phyloP scores from a whole-genome alignment of 2,888 invertebrate genomes.

The Rhyacophila evoluta region DNA sequence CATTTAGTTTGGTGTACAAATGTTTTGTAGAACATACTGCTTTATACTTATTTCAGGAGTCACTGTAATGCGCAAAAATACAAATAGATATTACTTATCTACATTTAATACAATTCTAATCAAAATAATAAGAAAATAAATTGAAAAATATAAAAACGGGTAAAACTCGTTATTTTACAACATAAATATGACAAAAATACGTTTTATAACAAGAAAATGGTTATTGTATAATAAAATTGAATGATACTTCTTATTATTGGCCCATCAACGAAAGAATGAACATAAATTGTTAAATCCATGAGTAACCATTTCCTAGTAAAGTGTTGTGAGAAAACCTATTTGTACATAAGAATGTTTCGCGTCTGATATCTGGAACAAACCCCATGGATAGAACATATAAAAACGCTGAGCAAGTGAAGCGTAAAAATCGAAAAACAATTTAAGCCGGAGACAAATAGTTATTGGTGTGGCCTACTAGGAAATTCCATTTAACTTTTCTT shows the following conservation, averaged over 20 bases:
- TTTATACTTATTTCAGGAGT: no score
- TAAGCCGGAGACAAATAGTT: slow-evolving; percentile 25
- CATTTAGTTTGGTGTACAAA: no score
- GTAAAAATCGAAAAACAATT: slow-evolving; percentile 6
- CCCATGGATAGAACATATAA: neutral
- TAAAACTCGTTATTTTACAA: neutral
- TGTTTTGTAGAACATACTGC: no score
- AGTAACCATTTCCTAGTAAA: neutral
- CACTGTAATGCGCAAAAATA: no score
- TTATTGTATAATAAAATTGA: no score
- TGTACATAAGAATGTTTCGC: neutral
- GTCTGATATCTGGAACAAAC: slow-evolving; percentile 9
- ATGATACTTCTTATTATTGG: neutral
- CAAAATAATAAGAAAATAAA: no score
- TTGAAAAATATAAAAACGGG: neutral
- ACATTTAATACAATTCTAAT: neutral
- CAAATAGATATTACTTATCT: no score
- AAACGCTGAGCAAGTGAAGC: neutral
- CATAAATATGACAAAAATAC: neutral
- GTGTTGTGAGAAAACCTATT: neutral
- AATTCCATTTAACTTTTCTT: slow-evolving; percentile 29
- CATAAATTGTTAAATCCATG: slow-evolving; percentile 7
- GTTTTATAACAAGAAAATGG: neutral
- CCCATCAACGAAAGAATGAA: neutral
- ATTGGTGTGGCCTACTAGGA: slow-evolving; percentile 28